Evolutionary conservation across 2,888 invertebrate genomes (phyloP).

Genomic region (Cataglyphis albicans): DNA sequence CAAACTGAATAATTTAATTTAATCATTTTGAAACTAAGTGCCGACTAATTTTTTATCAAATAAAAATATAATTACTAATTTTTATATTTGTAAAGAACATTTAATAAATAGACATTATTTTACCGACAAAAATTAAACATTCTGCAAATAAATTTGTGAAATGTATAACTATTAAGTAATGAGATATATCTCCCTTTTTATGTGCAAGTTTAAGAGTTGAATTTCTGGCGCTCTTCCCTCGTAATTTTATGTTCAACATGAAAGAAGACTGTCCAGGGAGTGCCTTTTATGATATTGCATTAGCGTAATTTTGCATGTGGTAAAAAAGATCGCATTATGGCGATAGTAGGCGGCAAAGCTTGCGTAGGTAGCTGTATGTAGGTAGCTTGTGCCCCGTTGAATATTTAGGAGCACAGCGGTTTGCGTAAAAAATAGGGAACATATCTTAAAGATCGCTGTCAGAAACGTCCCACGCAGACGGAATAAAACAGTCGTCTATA

Average conservation of each 20-base stretch:
- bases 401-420: constrained; percentile 66
- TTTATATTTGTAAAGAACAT: neutral
- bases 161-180: neutral
- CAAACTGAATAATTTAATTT: neutral
- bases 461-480: constrained; percentile 47
- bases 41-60: neutral
- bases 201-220: constrained; percentile 8
- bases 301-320: constrained; percentile 43
- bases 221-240: constrained; percentile 1
- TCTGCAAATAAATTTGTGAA: neutral
- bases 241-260: constrained; percentile 11
- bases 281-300: constrained; percentile 47
- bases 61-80: neutral
- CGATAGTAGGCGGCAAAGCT: constrained; percentile 25
- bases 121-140: neutral
- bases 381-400: constrained; percentile 38
- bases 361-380: constrained; percentile 31
- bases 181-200: neutral
- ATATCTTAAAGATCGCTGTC: constrained; percentile 51
- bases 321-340: constrained; percentile 22
- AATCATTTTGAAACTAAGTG: neutral
- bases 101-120: neutral
- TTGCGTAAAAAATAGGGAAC: constrained; percentile 1
- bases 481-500: constrained; percentile 64
- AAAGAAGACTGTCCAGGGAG: constrained; percentile 6